Conservation (phyloP, 37 sponge, comb jelly and placozoan species). For the Axinella damicornis region DNA sequence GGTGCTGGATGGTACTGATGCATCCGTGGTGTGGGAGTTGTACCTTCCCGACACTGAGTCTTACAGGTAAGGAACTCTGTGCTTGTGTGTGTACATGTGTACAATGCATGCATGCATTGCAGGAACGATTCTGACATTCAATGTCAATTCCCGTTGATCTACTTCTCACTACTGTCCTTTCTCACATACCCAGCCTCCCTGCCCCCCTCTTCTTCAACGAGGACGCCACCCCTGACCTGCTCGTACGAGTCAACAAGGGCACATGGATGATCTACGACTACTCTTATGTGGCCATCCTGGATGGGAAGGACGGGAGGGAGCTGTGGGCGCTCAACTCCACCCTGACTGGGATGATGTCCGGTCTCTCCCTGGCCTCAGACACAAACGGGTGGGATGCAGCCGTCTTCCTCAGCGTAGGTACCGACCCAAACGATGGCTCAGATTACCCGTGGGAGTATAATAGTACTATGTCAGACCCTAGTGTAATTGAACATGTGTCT, state of each 20-base stretch:
- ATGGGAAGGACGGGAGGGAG: constrained; percentile 55
- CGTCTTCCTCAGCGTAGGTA: constrained; percentile 56
- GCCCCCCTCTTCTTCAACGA: constrained; percentile 74
- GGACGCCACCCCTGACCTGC: constrained; percentile 71
- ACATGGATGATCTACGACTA: constrained; percentile 64
- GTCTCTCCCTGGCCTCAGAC: constrained; percentile 20
- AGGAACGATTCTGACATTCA: too few relatives aligned
- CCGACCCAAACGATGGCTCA: too few relatives aligned
- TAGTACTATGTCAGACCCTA: too few relatives aligned
- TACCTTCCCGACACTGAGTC: constrained; percentile 69
- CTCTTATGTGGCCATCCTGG: constrained; percentile 65
- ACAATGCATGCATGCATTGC: too few relatives aligned
- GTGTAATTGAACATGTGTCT: too few relatives aligned
- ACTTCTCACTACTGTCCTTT: too few relatives aligned
- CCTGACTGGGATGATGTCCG: constrained; percentile 47
- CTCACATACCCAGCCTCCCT: constrained; percentile 64
- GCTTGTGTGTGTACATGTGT: too few relatives aligned
- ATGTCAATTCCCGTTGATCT: too few relatives aligned
- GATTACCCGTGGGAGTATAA: too few relatives aligned
- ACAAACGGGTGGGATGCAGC: constrained; percentile 64
- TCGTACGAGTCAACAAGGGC: constrained; percentile 69
- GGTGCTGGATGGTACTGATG: constrained; percentile 52
- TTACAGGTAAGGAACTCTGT: constrained; percentile 62
- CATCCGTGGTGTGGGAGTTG: constrained; percentile 56
- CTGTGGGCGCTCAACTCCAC: constrained; percentile 76